These are phyloP conservation scores for Gulo gulo DNA, from an alignment of 2,113 vertebrate species.

Conservation along the genomic window DNA sequence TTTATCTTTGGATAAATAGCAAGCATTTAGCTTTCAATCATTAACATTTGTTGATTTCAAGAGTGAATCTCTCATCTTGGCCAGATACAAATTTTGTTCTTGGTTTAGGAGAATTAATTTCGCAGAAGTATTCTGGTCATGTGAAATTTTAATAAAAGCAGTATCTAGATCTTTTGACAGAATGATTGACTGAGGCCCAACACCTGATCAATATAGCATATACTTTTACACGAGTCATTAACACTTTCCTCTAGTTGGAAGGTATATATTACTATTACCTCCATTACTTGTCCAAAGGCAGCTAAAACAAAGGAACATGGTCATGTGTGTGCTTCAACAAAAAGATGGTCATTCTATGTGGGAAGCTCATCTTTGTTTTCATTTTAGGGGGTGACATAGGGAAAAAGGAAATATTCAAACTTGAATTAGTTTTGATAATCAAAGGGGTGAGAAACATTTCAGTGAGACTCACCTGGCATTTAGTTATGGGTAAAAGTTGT, in stretches of 20 bases:
- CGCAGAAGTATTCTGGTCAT: background rate
- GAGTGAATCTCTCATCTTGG: background rate
- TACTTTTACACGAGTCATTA: background rate
- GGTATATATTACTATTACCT: background rate
- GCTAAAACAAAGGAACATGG: background rate
- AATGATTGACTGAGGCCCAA: background rate
- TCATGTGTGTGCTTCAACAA: background rate
- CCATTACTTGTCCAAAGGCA: background rate
- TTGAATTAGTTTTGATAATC: background rate
- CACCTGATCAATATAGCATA: background rate
- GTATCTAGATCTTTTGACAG: background rate
- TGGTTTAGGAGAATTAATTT: background rate
- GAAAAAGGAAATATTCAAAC: background rate
- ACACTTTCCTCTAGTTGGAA: background rate
- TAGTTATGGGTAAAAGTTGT: background rate
- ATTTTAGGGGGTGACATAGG: background rate
- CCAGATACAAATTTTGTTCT: constrained; percentile 5
- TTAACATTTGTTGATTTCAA: background rate
- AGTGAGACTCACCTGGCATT: background rate
- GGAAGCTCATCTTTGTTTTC: background rate
- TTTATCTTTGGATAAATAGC: background rate
- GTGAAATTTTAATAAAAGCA: background rate
- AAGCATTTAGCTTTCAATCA: background rate
- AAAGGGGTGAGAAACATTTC: background rate
- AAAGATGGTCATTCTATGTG: background rate